Percentiles rank a stretch among this genome's conserved stretches.
Conservation (phyloP, 2,113 vertebrate genomes). For the Lophotis ruficrista region DNA sequence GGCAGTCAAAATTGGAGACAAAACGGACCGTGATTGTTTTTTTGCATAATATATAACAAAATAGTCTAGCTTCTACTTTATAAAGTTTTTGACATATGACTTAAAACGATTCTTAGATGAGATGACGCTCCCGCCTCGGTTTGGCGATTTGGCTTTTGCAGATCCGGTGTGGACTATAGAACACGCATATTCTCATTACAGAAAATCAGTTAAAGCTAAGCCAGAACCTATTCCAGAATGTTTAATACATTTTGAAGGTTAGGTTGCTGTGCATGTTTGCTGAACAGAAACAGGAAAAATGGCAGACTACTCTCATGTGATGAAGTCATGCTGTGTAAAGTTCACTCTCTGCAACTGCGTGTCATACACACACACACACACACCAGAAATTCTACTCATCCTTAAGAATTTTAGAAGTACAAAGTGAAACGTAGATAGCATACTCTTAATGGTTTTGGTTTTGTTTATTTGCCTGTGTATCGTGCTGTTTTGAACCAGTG, state of each 20-base stretch:
- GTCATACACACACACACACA: background rate
- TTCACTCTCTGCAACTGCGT: background rate
- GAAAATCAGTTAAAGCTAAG: background rate
- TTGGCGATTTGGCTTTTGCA: background rate
- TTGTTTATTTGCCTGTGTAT: background rate
- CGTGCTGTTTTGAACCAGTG: background rate
- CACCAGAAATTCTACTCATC: background rate
- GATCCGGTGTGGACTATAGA: background rate
- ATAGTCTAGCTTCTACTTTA: accelerated
- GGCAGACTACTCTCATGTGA: background rate
- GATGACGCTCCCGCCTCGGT: accelerated
- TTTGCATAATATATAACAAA: background rate
- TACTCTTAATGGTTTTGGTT: background rate
- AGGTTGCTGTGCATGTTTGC: background rate
- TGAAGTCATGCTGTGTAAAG: constrained; percentile 7
- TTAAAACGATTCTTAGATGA: background rate
- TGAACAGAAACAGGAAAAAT: background rate
- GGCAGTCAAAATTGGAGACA: background rate
- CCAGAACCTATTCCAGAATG: background rate
- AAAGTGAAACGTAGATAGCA: background rate
- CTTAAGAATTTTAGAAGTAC: background rate
- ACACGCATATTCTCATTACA: accelerated
- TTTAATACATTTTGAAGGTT: background rate
- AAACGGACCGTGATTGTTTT: background rate
- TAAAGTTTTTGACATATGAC: background rate